Percentiles rank a stretch among this genome's conserved stretches.
Evolutionary conservation across 23 tunicate species (phyloP).

Genomic region (Phallusia fumigata): DNA sequence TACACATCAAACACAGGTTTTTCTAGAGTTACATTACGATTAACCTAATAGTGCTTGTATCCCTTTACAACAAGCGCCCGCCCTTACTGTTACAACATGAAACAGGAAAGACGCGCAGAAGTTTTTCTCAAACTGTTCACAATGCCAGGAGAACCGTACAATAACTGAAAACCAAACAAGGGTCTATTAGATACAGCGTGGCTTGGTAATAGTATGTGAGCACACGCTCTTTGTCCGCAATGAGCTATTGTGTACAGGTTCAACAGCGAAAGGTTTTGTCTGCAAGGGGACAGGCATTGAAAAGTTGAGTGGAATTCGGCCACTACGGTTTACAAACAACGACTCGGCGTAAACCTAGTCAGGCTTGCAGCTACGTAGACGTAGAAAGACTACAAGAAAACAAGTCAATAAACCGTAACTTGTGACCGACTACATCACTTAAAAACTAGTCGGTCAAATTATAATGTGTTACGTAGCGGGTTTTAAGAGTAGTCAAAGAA

Average conservation of each 20-base stretch:
- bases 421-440: no score
- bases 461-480: no score
- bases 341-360: not conserved
- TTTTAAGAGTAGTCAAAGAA: no score
- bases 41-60: constrained; percentile 6
- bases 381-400: no score
- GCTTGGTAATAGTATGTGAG: constrained; percentile 3
- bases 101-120: not conserved
- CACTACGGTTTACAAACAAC: not conserved
- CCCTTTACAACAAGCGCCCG: not conserved
- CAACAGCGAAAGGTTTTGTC: constrained; percentile 1
- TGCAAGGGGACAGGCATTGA: not conserved
- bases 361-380: not conserved
- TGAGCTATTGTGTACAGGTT: constrained; percentile 12
- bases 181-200: constrained; percentile 11
- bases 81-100: not conserved
- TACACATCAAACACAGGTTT: constrained; percentile 19
- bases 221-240: not conserved
- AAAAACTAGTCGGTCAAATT: no score
- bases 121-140: not conserved
- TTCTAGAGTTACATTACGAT: constrained; percentile 10
- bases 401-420: no score
- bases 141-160: not conserved
- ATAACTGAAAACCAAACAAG: not conserved
- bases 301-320: constrained; percentile 6